Evolutionary conservation across 2,797 vertebrate species (phyloP), one percentile per base, ranked within the genome.

Genomic region (Mormyrops attenuatus): DNA sequence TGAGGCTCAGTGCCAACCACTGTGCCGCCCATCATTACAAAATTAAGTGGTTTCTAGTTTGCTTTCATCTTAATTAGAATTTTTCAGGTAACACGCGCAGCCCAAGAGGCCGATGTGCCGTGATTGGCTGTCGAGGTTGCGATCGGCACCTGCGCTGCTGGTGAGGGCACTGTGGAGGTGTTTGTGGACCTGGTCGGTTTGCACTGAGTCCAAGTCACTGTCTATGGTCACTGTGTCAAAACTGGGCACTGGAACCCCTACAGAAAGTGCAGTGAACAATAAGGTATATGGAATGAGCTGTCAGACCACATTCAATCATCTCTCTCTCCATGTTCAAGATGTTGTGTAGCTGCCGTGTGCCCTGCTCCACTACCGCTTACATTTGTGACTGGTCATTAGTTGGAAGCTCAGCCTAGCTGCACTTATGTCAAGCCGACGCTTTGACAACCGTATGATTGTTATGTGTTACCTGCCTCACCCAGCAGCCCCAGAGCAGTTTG

Each of bases 131-230:
- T 50, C 2, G 15, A 60, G 47, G 22, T 30, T 47, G 41, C 6
- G 22, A 2, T 22, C 22, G 2, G 49, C 47, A 73, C 63, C 88
- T 89, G 91, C 91, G 34, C 30, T 89, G 60, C 60, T 89, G 86
- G 84, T 41, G 3, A 91, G 47, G 20, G 91, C 91, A 5, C 85
- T 93, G 89, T 91, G 88, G 80, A 96, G 90, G 57, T 95, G 93
- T 69, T 90, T 89, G 47, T 91, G 92, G 89, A 95, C 92, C 50
- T 89, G 91, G 87, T 94, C 94, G 2, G 94, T 95, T 86, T 91
- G 92, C 89, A 95, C 94, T 0, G 95, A 95, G 86, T 97, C 95
- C 73, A 96, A 92, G 92, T 97, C 94, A 41, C 95, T 96, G 92
- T 96, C 95, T 22, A 95, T 93, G 26, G 94, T 95, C 91, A 96